These are phyloP conservation scores for Cryptus armator DNA, from an alignment of 2,888 invertebrate species.

Conservation along the genomic window DNA sequence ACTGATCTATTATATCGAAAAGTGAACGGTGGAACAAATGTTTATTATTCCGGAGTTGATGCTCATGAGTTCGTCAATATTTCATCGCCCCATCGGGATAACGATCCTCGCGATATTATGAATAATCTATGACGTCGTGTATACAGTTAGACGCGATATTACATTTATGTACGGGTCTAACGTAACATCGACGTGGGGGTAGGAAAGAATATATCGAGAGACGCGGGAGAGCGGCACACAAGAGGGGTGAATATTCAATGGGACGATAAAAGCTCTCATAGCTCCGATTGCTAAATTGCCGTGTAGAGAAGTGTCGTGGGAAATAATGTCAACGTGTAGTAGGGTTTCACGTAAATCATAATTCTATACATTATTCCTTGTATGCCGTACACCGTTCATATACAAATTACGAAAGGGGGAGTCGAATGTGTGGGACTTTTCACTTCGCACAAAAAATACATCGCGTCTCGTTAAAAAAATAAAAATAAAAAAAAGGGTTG, in stretches of 20 bases:
- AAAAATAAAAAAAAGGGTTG: too few relatives aligned
- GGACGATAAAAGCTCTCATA: not conserved
- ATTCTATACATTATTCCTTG: too few relatives aligned
- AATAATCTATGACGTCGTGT: constrained; percentile 10
- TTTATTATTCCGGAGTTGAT: not conserved
- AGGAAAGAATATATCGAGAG: constrained; percentile 1
- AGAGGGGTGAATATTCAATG: not conserved
- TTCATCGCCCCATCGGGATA: constrained; percentile 16
- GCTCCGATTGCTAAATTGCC: not conserved
- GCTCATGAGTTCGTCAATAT: constrained; percentile 1
- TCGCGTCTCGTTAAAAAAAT: too few relatives aligned
- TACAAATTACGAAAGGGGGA: too few relatives aligned
- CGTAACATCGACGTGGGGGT: too few relatives aligned
- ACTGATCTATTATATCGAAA: not conserved
- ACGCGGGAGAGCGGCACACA: not conserved
- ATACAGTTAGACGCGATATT: not conserved
- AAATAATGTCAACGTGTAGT: not conserved
- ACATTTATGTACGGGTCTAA: not conserved
- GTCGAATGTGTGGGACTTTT: too few relatives aligned
- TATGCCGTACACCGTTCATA: too few relatives aligned
- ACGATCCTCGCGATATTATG: constrained; percentile 27
- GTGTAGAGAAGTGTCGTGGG: not conserved
- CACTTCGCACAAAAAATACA: too few relatives aligned
- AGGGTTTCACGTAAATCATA: not conserved
- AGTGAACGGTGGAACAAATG: not conserved